A percentile compares a stretch with the other conserved stretches of the same genome.
These are phyloP conservation scores for Anthonomus grandis DNA, from an alignment of 1,140 invertebrate species.

Conservation along the genomic window DNA sequence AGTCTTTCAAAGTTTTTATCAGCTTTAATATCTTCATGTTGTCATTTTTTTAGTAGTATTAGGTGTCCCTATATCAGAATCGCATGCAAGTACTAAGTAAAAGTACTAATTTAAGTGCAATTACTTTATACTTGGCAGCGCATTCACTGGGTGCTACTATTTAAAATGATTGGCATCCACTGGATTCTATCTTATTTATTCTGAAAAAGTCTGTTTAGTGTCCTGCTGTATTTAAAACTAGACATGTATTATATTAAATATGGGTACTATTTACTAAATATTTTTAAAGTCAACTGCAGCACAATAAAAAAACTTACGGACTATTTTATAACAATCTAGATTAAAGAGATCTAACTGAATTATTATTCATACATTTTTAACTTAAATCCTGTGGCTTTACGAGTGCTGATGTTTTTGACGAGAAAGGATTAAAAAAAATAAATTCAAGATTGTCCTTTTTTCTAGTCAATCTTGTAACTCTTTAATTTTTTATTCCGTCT, in stretches of 20 bases:
- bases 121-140: conserved; percentile 15
- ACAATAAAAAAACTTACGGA: neutral
- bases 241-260: conserved; percentile 1
- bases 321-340: conserved; percentile 13
- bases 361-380: too few species aligned
- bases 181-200: too few species aligned
- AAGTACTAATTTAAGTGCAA: conserved; percentile 12
- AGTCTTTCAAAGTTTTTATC: neutral
- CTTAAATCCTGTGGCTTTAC: conserved; percentile 11
- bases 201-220: too few species aligned
- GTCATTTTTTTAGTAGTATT: neutral
- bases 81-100: conserved; percentile 9
- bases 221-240: too few species aligned
- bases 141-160: conserved; percentile 1
- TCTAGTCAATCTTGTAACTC: too few species aligned
- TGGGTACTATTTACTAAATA: neutral
- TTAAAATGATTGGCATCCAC: conserved; percentile 3
- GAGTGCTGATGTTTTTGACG: conserved; percentile 9
- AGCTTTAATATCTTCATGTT: too few species aligned
- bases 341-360: conserved; percentile 14
- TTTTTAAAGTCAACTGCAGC: neutral
- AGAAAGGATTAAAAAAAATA: conserved; percentile 10
- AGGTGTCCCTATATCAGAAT: conserved; percentile 7
- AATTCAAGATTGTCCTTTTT: conserved; percentile 5
- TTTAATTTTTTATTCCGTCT: too few species aligned